Conservation (phyloP, 1,140 invertebrate genomes). For the Bombyx mandarina region DNA sequence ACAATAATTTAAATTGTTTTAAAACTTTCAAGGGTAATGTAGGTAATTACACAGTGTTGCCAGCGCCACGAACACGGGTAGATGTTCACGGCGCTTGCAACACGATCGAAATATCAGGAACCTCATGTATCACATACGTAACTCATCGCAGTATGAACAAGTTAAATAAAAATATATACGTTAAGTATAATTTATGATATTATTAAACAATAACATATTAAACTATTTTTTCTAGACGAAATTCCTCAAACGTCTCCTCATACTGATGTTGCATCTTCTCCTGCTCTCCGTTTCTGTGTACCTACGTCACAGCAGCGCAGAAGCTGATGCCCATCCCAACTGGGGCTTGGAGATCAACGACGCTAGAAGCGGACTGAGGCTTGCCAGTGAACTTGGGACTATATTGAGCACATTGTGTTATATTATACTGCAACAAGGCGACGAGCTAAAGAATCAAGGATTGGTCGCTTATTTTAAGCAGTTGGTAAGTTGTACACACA, state of each 20-base stretch:
- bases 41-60: too few relatives aligned
- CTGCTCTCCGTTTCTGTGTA: slow-evolving; percentile 93
- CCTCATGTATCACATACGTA: too few relatives aligned
- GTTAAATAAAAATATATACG: too few relatives aligned
- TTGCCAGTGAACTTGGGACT: slow-evolving; percentile 87
- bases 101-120: too few relatives aligned
- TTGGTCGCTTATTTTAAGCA: slow-evolving; percentile 91
- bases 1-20: background rate
- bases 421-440: slow-evolving; percentile 91
- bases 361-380: slow-evolving; percentile 73
- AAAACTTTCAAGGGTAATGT: background rate
- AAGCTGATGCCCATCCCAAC: slow-evolving; percentile 51
- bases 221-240: slow-evolving; percentile 76
- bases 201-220: too few relatives aligned
- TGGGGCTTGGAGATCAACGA: slow-evolving; percentile 52
- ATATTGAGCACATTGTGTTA: slow-evolving; percentile 89
- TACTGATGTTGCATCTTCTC: slow-evolving; percentile 89
- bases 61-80: too few relatives aligned
- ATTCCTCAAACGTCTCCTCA: slow-evolving; percentile 91
- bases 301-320: slow-evolving; percentile 79
- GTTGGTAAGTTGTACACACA: slow-evolving; percentile 78
- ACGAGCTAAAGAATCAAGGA: slow-evolving; percentile 95
- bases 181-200: too few relatives aligned
- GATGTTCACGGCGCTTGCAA: too few relatives aligned
- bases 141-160: too few relatives aligned